Conservation (phyloP, 2,797 vertebrate genomes). For the Scyliorhinus canicula region DNA sequence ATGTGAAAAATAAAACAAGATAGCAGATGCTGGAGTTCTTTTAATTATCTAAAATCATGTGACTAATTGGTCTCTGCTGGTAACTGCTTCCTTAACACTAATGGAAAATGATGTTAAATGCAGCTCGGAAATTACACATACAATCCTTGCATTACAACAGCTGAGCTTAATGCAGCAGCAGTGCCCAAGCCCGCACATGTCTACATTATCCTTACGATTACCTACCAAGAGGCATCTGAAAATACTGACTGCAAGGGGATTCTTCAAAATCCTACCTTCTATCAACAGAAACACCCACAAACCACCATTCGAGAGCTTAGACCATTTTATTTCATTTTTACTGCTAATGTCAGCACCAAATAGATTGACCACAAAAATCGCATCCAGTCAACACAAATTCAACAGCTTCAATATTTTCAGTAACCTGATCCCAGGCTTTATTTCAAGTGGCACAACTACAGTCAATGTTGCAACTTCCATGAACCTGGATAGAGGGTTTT, state of each 20-base stretch:
- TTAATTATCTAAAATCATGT: constrained; percentile 75
- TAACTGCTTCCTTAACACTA: constrained; percentile 70
- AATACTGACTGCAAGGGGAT: neutral
- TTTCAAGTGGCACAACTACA: constrained; percentile 41
- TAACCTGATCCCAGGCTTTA: constrained; percentile 57
- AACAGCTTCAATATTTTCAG: constrained; percentile 61
- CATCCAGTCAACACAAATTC: constrained; percentile 59
- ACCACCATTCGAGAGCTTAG: neutral
- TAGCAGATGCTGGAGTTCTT: constrained; percentile 69
- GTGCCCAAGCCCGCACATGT: neutral
- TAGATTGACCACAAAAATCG: constrained; percentile 63
- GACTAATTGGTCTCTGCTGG: constrained; percentile 74
- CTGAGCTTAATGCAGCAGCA: constrained; percentile 47
- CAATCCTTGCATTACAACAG: constrained; percentile 60
- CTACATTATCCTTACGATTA: neutral
- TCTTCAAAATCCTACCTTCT: neutral
- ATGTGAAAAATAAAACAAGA: constrained; percentile 54
- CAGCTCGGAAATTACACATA: constrained; percentile 65
- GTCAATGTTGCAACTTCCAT: neutral
- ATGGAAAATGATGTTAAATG: constrained; percentile 72
- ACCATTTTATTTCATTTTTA: neutral
- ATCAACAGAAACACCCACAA: neutral
- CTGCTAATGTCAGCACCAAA: constrained; percentile 61
- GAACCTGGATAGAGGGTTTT: neutral
- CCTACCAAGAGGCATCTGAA: neutral